Conservation (phyloP, 1,140 invertebrate species). For the Zophobas atratus region DNA sequence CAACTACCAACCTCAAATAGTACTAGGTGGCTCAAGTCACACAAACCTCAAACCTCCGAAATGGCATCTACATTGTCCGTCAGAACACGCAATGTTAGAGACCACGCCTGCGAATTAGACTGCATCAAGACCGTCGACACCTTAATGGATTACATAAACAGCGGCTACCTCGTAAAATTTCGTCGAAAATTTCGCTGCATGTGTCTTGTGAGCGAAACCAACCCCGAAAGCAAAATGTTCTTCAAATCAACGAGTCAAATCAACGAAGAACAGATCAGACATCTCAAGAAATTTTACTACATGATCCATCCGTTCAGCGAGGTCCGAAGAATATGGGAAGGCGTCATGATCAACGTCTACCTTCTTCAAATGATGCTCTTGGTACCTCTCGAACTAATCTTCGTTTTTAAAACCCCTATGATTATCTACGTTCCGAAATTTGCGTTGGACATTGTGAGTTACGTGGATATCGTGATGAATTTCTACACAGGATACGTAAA, state of each 20-base stretch:
- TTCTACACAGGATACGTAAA: constrained; percentile 52
- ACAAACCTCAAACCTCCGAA: too few relatives aligned
- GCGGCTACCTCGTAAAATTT: constrained; percentile 50
- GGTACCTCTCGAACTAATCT: constrained; percentile 10
- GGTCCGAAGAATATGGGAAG: constrained; percentile 16
- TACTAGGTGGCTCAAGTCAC: too few relatives aligned
- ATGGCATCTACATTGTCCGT: too few relatives aligned
- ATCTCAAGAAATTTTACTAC: constrained; percentile 24
- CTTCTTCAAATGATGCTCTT: neutral
- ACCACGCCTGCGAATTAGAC: neutral
- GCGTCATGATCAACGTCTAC: neutral
- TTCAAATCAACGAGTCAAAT: constrained; percentile 54
- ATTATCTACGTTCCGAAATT: neutral
- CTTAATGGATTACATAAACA: neutral
- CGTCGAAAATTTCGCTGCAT: constrained; percentile 43
- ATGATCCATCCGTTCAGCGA: constrained; percentile 55
- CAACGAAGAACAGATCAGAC: constrained; percentile 51
- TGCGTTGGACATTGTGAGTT: constrained; percentile 29
- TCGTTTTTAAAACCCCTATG: constrained; percentile 9
- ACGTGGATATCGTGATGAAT: constrained; percentile 36
- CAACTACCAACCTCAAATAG: too few relatives aligned
- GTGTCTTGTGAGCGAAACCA: constrained; percentile 50
- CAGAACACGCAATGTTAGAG: too few relatives aligned
- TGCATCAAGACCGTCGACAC: constrained; percentile 46
- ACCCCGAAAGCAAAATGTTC: constrained; percentile 50